phyloP scores from a whole-genome alignment of 2,113 vertebrate species.

The Tor tambroides region DNA sequence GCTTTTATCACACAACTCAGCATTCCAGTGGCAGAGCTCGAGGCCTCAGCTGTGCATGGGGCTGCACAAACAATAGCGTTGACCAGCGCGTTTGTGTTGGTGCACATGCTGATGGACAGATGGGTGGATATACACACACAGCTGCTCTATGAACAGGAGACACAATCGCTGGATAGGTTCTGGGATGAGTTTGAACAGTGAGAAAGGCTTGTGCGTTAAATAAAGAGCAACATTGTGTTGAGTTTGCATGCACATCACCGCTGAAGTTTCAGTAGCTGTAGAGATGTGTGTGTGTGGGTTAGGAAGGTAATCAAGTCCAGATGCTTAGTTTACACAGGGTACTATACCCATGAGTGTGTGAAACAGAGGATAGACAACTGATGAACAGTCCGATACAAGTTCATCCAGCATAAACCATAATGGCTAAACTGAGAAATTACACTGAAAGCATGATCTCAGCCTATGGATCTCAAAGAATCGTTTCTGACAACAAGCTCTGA shows the following conservation, averaged over 20 bases:
- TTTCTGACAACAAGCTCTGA: constrained; percentile 10
- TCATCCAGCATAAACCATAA: constrained; percentile 61
- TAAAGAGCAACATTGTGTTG: constrained; percentile 61
- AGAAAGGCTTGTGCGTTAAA: constrained; percentile 50
- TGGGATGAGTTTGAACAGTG: neutral
- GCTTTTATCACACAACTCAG: neutral
- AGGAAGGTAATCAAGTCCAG: constrained; percentile 37
- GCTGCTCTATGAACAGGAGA: neutral
- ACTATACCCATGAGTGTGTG: neutral
- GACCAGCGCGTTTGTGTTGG: neutral
- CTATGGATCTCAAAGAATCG: constrained; percentile 52
- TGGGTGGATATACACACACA: neutral
- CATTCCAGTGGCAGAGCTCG: neutral
- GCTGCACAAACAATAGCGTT: neutral
- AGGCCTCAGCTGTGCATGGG: neutral
- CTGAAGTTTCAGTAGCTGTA: constrained; percentile 61
- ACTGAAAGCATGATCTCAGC: constrained; percentile 64
- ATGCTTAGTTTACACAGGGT: constrained; percentile 32
- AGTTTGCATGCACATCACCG: constrained; percentile 57
- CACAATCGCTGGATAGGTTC: neutral
- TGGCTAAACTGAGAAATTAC: constrained; percentile 56
- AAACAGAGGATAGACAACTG: constrained; percentile 48
- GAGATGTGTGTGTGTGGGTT: constrained; percentile 14
- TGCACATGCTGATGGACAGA: neutral
- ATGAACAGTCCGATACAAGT: constrained; percentile 70